phyloP scores from a whole-genome alignment of 2,797 vertebrate genomes.

The Amazona finschi region DNA sequence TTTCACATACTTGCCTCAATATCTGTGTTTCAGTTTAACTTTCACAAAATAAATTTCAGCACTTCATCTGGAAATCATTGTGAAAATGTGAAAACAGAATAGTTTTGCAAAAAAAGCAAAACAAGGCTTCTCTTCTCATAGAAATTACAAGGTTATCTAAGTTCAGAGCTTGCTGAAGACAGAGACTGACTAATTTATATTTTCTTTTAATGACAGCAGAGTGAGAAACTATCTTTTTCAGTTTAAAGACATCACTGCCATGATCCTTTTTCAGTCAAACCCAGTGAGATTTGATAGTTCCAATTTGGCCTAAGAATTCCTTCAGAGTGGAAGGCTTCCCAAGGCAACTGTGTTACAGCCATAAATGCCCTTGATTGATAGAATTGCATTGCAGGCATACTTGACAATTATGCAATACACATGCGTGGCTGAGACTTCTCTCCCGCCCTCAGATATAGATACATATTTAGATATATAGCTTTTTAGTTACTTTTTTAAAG shows the following conservation, averaged over 20 bases:
- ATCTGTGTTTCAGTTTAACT: background rate
- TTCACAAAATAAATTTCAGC: background rate
- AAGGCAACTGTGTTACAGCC: background rate
- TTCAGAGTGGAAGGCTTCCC: background rate
- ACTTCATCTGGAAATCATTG: background rate
- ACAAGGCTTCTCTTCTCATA: background rate
- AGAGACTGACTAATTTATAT: background rate
- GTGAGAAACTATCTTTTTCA: background rate
- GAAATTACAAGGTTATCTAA: background rate
- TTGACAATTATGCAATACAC: background rate
- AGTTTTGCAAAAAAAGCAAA: background rate
- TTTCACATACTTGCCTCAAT: background rate
- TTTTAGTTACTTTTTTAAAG: background rate
- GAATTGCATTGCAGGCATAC: background rate
- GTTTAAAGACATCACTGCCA: background rate
- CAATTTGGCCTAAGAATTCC: background rate
- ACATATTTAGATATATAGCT: background rate
- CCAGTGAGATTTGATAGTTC: background rate
- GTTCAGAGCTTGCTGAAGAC: background rate
- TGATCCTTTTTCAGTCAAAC: background rate
- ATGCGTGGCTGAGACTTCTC: background rate
- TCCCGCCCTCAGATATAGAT: background rate
- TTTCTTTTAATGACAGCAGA: background rate
- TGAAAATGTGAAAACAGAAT: background rate
- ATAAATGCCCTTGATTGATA: background rate